Base-by-base conservation (phyloP, 2,113 vertebrate species). In the Ciconia maguari region DNA sequence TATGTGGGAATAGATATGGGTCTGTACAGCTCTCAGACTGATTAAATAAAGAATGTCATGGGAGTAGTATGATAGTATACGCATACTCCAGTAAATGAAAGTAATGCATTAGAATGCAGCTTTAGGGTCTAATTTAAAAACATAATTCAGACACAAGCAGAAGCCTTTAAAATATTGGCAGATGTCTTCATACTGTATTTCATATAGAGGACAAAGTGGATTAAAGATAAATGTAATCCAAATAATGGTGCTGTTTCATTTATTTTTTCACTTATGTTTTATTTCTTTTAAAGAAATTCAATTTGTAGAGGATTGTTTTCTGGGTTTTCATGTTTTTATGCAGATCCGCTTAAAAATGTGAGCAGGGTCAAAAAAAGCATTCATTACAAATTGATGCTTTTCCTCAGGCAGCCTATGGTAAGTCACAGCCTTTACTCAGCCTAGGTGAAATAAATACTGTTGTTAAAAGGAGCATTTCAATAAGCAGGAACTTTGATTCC, bases 101-200 rank as follows among this genome's bases (percentile, higher is more conserved):
- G 83, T 93, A 91, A 90, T 97, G 95, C 96, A 97, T 97, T 96
- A 96, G 96, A 98, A 96, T 80, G 90, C 96, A 93, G 97, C 97
- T 97, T 97, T 84, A 96, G 96, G 97, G 97, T 96, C 96, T 97
- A 94, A 96, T 98, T 98, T 98, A 95, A 96, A 98, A 98, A 97
- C 87, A 92, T 95, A 96, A 97, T 96, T 95, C 94, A 97, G 93
- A 94, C 88, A 81, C 69, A 76, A 93, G 96, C 96, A 96, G 97
- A 97, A 97, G 97, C 96, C 95, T 97, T 97, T 98, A 93, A 97
- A 97, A 97, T 96, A 97, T 94, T 96, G 97, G 96, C 97, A 98
- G 97, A 96, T 97, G 97, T 95, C 97, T 97, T 95, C 83, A 95
- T 97, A 93, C 82, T 86, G 74, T 90, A 80, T 97, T 98, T 96